These are phyloP conservation scores for Adelognathus sp. DNA, from an alignment of 2,888 invertebrate species.

Conservation along the genomic window DNA sequence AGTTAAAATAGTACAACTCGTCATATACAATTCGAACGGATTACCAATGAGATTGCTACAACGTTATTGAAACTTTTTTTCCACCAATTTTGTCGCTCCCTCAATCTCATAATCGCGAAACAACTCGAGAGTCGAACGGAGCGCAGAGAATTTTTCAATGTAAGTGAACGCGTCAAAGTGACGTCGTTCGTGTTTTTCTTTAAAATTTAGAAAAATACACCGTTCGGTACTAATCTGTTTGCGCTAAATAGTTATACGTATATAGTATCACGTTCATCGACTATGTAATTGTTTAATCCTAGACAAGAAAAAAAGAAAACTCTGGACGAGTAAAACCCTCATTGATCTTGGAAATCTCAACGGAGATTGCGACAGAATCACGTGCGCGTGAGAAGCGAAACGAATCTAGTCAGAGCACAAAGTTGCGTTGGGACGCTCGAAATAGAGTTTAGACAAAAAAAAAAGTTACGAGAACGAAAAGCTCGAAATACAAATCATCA, in stretches of 20 bases:
- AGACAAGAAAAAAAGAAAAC: too few relatives aligned
- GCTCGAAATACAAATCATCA: neutral
- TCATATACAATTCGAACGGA: slow-evolving; percentile 55
- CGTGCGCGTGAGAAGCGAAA: slow-evolving; percentile 27
- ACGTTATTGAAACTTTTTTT: slow-evolving; percentile 52
- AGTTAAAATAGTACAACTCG: slow-evolving; percentile 63
- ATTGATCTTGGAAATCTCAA: slow-evolving; percentile 30
- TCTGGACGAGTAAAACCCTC: slow-evolving; percentile 9
- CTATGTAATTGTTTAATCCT: slow-evolving; percentile 58
- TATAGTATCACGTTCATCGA: slow-evolving; percentile 72
- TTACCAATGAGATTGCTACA: slow-evolving; percentile 39
- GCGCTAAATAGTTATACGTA: slow-evolving; percentile 67
- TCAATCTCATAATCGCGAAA: neutral
- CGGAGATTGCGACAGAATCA: slow-evolving; percentile 17
- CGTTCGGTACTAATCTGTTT: slow-evolving; percentile 71
- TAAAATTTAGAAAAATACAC: slow-evolving; percentile 72
- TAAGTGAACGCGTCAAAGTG: slow-evolving; percentile 11
- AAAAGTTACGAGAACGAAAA: slow-evolving; percentile 2
- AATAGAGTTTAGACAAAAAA: neutral
- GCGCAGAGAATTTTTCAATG: neutral
- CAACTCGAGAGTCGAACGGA: neutral
- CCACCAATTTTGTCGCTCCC: neutral
- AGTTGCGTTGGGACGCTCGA: slow-evolving; percentile 1
- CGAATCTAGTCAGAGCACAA: neutral
- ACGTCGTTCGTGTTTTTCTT: slow-evolving; percentile 32